Percentiles rank a stretch among this genome's conserved stretches.
Evolutionary conservation across 2,113 vertebrate genomes (phyloP).

Genomic region (Labeo rohita): DNA sequence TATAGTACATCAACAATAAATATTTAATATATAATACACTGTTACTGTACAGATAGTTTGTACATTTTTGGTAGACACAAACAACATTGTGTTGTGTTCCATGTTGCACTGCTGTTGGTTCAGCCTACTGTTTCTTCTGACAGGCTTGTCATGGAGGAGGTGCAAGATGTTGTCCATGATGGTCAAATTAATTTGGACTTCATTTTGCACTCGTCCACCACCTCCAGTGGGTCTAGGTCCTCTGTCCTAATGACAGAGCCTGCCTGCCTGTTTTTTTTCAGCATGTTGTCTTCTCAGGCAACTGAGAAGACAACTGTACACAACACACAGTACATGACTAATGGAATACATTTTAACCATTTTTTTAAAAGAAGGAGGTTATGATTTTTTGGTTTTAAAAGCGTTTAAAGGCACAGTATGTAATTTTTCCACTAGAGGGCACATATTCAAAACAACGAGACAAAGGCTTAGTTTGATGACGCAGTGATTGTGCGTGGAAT

Average conservation of each 20-base stretch:
- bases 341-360: background rate
- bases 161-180: slow-evolving; percentile 10
- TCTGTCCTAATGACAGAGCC: background rate
- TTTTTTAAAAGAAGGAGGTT: background rate
- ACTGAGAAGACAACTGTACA: background rate
- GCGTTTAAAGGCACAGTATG: no score
- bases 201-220: background rate
- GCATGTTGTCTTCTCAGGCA: background rate
- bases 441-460: no score
- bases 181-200: slow-evolving; percentile 1
- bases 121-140: background rate
- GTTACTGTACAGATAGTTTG: background rate
- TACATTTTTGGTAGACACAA: background rate
- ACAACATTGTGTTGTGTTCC: background rate
- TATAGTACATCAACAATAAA: background rate
- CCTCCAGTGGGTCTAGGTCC: background rate
- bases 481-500: no score
- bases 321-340: background rate
- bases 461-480: no score
- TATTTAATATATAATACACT: background rate
- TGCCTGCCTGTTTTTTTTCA: background rate
- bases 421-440: no score
- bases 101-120: background rate
- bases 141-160: background rate
- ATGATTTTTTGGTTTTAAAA: no score